Conservation (phyloP, 2,797 vertebrate genomes). For the Oreortyx pictus region DNA sequence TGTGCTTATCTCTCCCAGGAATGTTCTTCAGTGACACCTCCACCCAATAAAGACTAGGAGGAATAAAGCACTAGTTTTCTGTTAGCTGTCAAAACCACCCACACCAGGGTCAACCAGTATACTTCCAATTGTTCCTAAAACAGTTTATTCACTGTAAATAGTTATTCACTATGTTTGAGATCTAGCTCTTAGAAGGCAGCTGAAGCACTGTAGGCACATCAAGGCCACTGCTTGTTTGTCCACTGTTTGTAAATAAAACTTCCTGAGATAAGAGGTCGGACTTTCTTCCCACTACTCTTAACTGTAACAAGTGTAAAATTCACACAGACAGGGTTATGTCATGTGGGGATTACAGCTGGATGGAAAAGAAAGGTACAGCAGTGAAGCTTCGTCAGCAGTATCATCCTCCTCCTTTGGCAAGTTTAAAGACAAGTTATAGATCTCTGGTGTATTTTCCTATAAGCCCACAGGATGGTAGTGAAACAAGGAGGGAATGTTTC, state of each 20-base stretch:
- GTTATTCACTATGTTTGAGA: not conserved
- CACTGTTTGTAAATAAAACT: not conserved
- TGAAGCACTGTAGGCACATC: not conserved
- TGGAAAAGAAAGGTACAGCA: not conserved
- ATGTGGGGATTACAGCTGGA: not conserved
- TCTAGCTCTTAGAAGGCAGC: not conserved
- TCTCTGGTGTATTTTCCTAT: not conserved
- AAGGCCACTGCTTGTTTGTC: not conserved
- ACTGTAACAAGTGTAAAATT: not conserved
- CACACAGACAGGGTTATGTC: not conserved
- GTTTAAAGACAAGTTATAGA: not conserved
- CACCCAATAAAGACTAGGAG: not conserved
- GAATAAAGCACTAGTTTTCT: not conserved
- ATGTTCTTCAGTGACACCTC: not conserved
- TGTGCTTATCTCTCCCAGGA: not conserved
- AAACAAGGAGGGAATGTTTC: not conserved
- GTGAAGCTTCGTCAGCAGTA: not conserved
- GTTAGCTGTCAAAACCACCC: not conserved
- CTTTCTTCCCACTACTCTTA: not conserved
- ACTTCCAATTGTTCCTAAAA: not conserved
- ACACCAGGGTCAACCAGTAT: not conserved
- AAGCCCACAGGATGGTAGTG: not conserved
- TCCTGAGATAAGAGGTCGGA: not conserved
- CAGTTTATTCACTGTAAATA: not conserved
- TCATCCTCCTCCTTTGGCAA: not conserved